phyloP scores from a whole-genome alignment of 2,113 vertebrate species.

The Petroica traversi region DNA sequence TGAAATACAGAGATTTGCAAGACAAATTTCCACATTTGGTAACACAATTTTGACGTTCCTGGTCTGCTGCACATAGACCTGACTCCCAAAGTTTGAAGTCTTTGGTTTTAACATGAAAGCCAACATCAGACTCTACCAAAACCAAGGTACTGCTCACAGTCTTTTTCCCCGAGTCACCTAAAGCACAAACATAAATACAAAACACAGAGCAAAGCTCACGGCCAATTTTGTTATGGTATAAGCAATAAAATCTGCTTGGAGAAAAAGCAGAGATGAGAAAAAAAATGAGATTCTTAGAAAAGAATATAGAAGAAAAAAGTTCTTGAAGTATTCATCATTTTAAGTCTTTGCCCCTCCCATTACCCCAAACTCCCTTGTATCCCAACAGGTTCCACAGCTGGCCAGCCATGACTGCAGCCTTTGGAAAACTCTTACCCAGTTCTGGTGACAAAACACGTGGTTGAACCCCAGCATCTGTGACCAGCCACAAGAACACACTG shows the following conservation, averaged over 20 bases:
- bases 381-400: not conserved
- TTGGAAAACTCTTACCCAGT: slow-evolving; percentile 15
- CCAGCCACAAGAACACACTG: not conserved
- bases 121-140: not conserved
- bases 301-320: not conserved
- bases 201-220: not conserved
- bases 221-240: not conserved
- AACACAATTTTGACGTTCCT: not conserved
- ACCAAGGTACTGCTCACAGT: not conserved
- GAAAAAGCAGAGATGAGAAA: not conserved
- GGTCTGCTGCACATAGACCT: not conserved
- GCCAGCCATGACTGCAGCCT: not conserved
- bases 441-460: not conserved
- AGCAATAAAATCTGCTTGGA: accelerated
- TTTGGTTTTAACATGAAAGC: not conserved
- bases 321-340: not conserved
- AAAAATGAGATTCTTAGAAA: not conserved
- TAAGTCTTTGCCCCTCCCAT: not conserved
- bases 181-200: not conserved
- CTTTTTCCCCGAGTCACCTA: not conserved
- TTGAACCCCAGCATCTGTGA: not conserved
- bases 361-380: not conserved
- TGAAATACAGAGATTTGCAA: not conserved
- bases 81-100: not conserved
- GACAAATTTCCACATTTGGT: not conserved